Evolutionary conservation across 2,113 vertebrate genomes (phyloP), one percentile per base, ranked within the genome.

Genomic region (Coturnix japonica): DNA sequence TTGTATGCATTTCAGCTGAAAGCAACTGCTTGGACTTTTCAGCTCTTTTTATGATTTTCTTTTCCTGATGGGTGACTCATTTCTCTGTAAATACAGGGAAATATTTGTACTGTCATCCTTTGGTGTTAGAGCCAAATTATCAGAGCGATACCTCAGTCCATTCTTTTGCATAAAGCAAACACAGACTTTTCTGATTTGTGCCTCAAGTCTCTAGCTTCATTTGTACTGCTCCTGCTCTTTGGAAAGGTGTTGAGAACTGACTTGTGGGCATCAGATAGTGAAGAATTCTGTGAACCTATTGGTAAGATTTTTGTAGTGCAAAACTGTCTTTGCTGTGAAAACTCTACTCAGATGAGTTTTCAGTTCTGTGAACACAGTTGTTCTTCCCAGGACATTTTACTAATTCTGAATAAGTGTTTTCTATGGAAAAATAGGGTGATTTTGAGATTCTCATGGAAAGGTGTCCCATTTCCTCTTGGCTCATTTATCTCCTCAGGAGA

Each of bases 381-480:
- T 3, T 81, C 39, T 81, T 88, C 44, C 31, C 19, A 60, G 26
- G 6, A 37, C 80, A 60, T 71, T 74, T 91, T 74, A 4, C 39
- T 75, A 67, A 46, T 78, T 92, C 21, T n/a, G 85, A 21, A 23
- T 71, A 56, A 3, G 28, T 57, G 1, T 79, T 82, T 92, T 60
- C 25, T 63, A 4, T 51, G 8, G 12, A 59, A 59, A 73, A 73
- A 77, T 30, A 64, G 49, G 13, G 9, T 44, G 25, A 61, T 73
- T 91, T 85, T 85, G 33, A 90, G 89, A 89, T 74, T 85, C 21
- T 76, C 37, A 33, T 70, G 56, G 77, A 72, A 90, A 54, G 13
- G 2, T 79, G 11, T 31, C 47, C 28, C 41, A 3, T 53, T 85
- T 56, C 65, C 17, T 60, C 4, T 74, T 75, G 35, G 46, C 39